phyloP scores from a whole-genome alignment of 2,797 vertebrate genomes.

The Mus minutoides region DNA sequence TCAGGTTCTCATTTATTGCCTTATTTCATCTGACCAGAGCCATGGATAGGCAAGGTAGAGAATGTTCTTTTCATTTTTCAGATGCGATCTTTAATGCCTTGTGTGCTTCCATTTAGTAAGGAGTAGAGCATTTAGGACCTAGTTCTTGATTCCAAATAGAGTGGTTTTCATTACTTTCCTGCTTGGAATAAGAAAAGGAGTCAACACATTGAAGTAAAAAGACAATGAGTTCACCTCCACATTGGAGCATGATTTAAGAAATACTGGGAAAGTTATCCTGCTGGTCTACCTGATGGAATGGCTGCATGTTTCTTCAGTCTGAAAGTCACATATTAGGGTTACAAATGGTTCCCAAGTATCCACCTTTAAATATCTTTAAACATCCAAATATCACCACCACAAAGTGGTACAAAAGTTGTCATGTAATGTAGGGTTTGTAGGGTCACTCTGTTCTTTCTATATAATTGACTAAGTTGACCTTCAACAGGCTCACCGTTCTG shows the following conservation, averaged over 20 bases:
- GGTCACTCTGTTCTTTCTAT: background rate
- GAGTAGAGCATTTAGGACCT: background rate
- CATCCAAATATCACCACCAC: background rate
- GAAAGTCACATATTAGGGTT: background rate
- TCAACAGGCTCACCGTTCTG: background rate
- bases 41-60: rapidly evolving
- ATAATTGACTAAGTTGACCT: background rate
- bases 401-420: background rate
- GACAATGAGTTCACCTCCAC: rapidly evolving
- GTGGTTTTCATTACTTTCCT: background rate
- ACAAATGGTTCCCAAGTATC: background rate
- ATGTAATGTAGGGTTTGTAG: background rate
- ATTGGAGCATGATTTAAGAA: rapidly evolving
- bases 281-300: background rate
- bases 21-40: background rate
- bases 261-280: background rate
- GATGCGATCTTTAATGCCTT: background rate
- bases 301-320: background rate
- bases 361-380: background rate
- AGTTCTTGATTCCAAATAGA: background rate
- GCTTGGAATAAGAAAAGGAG: background rate
- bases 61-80: background rate
- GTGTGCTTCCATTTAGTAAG: background rate
- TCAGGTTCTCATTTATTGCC: background rate
- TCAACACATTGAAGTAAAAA: background rate